These are phyloP conservation scores for Onthophagus sagittarius DNA, from an alignment of 2,888 invertebrate genomes.

Conservation along the genomic window DNA sequence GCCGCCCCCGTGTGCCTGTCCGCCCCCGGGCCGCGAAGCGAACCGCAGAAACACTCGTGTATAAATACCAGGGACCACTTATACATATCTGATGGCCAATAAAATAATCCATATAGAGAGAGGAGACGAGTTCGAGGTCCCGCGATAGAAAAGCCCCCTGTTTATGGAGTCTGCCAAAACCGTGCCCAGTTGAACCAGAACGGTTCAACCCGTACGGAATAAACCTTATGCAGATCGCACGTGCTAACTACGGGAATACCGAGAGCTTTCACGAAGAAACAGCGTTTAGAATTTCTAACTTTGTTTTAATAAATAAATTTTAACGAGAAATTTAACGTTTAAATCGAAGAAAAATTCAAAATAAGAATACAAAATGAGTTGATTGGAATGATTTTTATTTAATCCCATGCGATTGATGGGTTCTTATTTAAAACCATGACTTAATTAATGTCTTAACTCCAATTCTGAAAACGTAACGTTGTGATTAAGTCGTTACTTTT, in stretches of 20 bases:
- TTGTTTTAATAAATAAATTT: slow-evolving; percentile 15
- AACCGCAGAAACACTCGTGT: not conserved
- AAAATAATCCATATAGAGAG: slow-evolving; percentile 24
- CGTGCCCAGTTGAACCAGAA: not conserved
- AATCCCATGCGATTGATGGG: not conserved
- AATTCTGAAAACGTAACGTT: not conserved
- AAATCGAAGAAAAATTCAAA: too few relatives aligned
- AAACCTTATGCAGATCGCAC: not conserved
- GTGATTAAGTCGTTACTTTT: not conserved
- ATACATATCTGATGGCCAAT: slow-evolving; percentile 24
- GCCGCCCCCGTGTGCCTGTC: slow-evolving; percentile 41
- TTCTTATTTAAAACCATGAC: slow-evolving; percentile 11
- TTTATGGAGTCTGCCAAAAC: not conserved
- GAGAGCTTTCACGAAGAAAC: not conserved
- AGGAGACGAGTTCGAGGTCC: not conserved
- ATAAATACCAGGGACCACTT: slow-evolving; percentile 12
- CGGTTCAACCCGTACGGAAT: not conserved
- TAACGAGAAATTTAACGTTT: not conserved
- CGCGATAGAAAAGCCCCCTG: slow-evolving; percentile 3
- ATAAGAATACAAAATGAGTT: not conserved
- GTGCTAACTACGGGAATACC: not conserved
- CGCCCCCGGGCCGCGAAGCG: slow-evolving; percentile 36
- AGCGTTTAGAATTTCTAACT: not conserved
- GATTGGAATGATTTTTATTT: not conserved
- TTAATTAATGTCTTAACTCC: slow-evolving; percentile 16